phyloP scores from a whole-genome alignment of 2,888 invertebrate species.

The Sclerodermus sp. region DNA sequence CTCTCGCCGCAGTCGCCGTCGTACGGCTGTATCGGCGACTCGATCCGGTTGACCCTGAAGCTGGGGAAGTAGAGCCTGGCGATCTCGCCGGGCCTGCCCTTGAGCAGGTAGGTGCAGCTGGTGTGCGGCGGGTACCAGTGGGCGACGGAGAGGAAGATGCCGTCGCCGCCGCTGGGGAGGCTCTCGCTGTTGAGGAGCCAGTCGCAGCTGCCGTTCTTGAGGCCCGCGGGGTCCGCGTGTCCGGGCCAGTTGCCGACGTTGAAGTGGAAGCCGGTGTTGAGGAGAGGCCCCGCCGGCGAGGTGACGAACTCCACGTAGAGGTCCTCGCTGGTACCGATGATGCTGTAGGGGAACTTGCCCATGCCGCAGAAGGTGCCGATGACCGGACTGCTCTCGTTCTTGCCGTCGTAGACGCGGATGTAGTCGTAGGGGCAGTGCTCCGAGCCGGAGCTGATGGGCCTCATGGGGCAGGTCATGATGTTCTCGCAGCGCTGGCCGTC shows the following conservation, averaged over 20 bases:
- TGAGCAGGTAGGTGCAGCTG: conserved; percentile 87
- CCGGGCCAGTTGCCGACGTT: conserved; percentile 95
- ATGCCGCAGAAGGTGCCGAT: conserved; percentile 92
- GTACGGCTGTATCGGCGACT: conserved; percentile 83
- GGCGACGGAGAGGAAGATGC: conserved; percentile 86
- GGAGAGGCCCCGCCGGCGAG: conserved; percentile 83
- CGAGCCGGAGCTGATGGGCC: conserved; percentile 84
- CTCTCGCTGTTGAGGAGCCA: conserved; percentile 86
- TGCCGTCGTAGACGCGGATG: conserved; percentile 86
- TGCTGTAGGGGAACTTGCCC: conserved; percentile 92
- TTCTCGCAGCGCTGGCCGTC: conserved; percentile 93
- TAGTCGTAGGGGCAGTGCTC: conserved; percentile 90
- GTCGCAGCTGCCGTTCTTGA: conserved; percentile 83
- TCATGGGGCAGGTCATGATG: conserved; percentile 92
- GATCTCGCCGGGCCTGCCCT: conserved; percentile 83
- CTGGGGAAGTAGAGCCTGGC: conserved; percentile 89
- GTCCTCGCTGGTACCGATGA: conserved; percentile 88
- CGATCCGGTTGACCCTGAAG: conserved; percentile 85
- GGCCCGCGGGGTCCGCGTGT: conserved; percentile 86
- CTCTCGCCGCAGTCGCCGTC: conserved; percentile 90
- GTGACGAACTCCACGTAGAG: conserved; percentile 88
- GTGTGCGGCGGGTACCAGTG: conserved; percentile 95
- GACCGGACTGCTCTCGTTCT: conserved; percentile 81
- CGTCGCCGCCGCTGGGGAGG: conserved; percentile 78
- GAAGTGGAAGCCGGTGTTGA: conserved; percentile 93